Evolutionary conservation across 2,113 vertebrate genomes (phyloP), one percentile per base, ranked within the genome.

Genomic region (Micromys minutus): DNA sequence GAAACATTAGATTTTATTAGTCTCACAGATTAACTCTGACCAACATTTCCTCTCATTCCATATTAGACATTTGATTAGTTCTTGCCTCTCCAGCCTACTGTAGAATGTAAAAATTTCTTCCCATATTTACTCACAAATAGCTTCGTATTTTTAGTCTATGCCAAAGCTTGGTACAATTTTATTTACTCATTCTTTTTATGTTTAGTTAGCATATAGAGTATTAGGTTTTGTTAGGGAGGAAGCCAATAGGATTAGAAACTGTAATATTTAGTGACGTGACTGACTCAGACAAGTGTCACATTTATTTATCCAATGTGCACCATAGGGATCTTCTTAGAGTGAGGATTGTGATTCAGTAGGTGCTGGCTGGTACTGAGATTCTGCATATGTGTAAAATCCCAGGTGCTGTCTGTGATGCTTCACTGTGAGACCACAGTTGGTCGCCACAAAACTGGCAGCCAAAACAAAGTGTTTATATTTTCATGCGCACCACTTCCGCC

Each of bases 1-100:
- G 93, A 97, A 97, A 97, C 45, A 3, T 4, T 88, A 9, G 36
- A 26, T 87, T 65, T 36, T 22, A 63, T 59, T 92, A 84, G 17
- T 87, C 75, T 67, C 45, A 79, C 47, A 24, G 63, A 80, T 94
- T 93, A 74, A 24, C 0, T 17, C 22, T 65, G 12, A 19, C 39
- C 11, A 92, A 69, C 21, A 94, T 77, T 61, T 85, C 19, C 2
- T 5, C 19, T 80, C 26, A 13, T 81, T 79, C 86, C 15, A 86
- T 24, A 61, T 3, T 72, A 61, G 76, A 75, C 42, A 69, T 72
- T 67, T 84, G 9, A 17, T 59, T 50, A 85, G 57, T 10, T 7
- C 7, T 31, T 71, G 50, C 21, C 10, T 94, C 59, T 75, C 12
- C 45, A 59, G 0, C 13, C 80, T 19, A 12, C 0, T 42, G 0